Percentiles rank a stretch among this genome's conserved stretches.
These are phyloP conservation scores for Alfaro cultratus DNA, from an alignment of 2,797 vertebrate species.

Conservation along the genomic window DNA sequence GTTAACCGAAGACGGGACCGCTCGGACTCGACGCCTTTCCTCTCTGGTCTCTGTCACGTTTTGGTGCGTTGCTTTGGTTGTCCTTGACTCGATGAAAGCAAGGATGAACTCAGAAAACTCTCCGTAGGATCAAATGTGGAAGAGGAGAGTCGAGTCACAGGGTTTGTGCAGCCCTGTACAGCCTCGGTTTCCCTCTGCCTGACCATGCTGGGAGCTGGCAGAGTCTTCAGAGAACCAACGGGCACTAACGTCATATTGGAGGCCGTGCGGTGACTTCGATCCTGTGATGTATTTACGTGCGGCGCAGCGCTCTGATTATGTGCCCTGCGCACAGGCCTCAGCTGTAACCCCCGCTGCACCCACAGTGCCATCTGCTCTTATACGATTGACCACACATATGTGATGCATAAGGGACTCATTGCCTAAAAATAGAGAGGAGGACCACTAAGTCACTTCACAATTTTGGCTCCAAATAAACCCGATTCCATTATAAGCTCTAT, in stretches of 20 bases:
- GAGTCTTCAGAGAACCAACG: slow-evolving; percentile 62
- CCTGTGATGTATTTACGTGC: slow-evolving; percentile 79
- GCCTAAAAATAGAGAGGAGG: slow-evolving; percentile 5
- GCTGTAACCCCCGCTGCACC: slow-evolving; percentile 65
- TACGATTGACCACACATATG: slow-evolving; percentile 31
- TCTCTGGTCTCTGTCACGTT: not conserved
- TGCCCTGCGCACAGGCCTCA: slow-evolving; percentile 66
- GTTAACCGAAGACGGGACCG: not conserved
- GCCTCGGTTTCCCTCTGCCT: slow-evolving; percentile 21
- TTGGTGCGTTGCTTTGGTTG: not conserved
- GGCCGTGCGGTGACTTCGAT: slow-evolving; percentile 62
- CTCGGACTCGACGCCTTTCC: not conserved
- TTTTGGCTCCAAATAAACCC: slow-evolving; percentile 14
- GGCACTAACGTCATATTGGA: slow-evolving; percentile 75
- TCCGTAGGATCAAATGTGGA: slow-evolving; percentile 22
- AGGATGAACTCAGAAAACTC: slow-evolving; percentile 1
- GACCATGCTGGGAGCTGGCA: slow-evolving; percentile 50
- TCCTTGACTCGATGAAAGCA: not conserved
- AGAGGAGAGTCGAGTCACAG: slow-evolving; percentile 42
- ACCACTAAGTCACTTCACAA: not conserved
- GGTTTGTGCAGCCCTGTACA: slow-evolving; percentile 45
- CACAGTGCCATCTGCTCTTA: slow-evolving; percentile 42
- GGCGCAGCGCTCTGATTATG: slow-evolving; percentile 59
- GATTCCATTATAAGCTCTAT: not conserved
- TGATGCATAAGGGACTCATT: slow-evolving; percentile 10